Evolutionary conservation across 2,888 invertebrate species (phyloP), one percentile per base, ranked within the genome.

Genomic region (Papilio protenor): DNA sequence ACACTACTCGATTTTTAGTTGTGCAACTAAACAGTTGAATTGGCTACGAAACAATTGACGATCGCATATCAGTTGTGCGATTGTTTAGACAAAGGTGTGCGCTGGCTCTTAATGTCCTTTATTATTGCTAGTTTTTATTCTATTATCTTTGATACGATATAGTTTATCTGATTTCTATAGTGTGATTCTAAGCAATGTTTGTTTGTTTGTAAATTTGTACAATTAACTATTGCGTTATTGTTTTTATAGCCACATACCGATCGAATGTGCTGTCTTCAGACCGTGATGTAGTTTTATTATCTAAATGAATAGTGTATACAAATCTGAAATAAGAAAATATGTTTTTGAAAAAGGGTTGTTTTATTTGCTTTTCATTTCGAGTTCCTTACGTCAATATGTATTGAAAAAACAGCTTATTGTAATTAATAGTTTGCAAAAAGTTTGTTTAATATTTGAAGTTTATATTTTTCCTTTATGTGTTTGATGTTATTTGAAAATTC

Each of bases 201-300:
- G 33, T 61, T 61, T 64, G 66, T 40, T 66, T 66, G 40, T 66
- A 10, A 40, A 66, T 40, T 66, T 40, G 66, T 66, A 66, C 66
- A 66, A 33, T 18, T 66, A 66, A 66, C 66, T 61, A 61, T 61
- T 66, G 64, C 16, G 8, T 59, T 27, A 33, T 33, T 64, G 66
- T 66, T 66, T 40, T 66, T 40, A 40, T n/a, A 33, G 1, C 27
- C 33, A 40, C n/a, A 66, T 66, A 33, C 33, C 64, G 2, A 40
- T 66, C 66, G 11, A 18, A 11, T 64, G 23, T 61, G 59, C 14
- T 23, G 61, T 64, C 6, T 40, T 27, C 64, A 6, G 33, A 61
- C 10, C 40, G 40, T 18, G 8, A 40, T 2, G 57, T 59, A 23
- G 21, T 8, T 23, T 18, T 12, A 23, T 59, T 21, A 12, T 59